A percentile compares a stretch with the other conserved stretches of the same genome.
phyloP scores from a whole-genome alignment of 2,888 invertebrate species.

The Sylvicola fuscatus region DNA sequence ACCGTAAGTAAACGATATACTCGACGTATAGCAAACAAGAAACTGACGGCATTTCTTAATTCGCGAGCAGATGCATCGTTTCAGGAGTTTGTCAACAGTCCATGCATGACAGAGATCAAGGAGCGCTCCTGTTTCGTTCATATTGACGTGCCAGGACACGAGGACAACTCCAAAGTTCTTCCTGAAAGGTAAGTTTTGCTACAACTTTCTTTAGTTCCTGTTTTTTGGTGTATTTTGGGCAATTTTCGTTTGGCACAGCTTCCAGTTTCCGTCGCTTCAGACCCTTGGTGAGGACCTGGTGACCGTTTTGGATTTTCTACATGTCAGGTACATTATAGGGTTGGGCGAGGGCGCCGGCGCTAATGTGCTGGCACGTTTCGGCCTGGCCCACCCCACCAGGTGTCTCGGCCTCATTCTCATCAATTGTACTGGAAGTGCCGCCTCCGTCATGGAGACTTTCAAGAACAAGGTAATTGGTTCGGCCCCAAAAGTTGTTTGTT shows the following conservation, averaged over 20 bases:
- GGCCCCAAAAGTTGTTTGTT: conserved; percentile 7
- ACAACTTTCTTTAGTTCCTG: neutral
- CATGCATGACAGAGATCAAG: conserved; percentile 67
- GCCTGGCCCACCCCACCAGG: conserved; percentile 57
- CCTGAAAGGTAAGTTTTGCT: conserved; percentile 39
- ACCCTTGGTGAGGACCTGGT: conserved; percentile 62
- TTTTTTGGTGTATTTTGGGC: too few species aligned
- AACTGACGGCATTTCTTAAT: too few species aligned
- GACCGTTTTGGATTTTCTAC: conserved; percentile 60
- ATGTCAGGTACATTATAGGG: conserved; percentile 65
- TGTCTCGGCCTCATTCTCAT: conserved; percentile 63
- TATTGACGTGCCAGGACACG: conserved; percentile 70
- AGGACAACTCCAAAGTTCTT: conserved; percentile 56
- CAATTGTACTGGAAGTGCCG: conserved; percentile 72
- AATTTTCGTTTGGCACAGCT: too few species aligned
- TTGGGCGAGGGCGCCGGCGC: conserved; percentile 79
- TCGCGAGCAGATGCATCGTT: conserved; percentile 71
- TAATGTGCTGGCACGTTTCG: conserved; percentile 67
- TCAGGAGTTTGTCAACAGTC: conserved; percentile 62
- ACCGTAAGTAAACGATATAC: conserved; percentile 34
- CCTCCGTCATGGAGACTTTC: conserved; percentile 69
- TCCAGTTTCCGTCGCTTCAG: conserved; percentile 64
- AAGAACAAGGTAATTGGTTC: conserved; percentile 63
- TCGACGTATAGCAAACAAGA: too few species aligned
- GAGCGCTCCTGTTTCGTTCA: conserved; percentile 72